phyloP scores from a whole-genome alignment of 2,113 vertebrate genomes.

The Stegastes partitus region DNA sequence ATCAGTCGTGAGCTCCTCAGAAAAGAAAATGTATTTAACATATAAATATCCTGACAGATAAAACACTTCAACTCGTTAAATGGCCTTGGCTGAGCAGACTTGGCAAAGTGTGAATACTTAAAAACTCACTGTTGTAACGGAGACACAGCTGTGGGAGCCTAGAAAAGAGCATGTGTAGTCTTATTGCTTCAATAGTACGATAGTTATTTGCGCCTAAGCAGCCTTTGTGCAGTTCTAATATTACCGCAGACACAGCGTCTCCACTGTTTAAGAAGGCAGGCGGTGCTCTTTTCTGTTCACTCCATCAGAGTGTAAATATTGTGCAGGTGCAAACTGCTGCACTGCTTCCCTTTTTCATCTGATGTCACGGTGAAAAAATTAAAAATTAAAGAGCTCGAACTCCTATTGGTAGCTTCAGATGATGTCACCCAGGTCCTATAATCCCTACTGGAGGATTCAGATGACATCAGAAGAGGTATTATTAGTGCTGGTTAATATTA shows the following conservation, averaged over 20 bases:
- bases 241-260: conserved; percentile 10
- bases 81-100: conserved; percentile 46
- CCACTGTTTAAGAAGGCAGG: neutral
- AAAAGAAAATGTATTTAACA: conserved; percentile 8
- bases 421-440: neutral
- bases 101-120: conserved; percentile 51
- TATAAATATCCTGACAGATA: conserved; percentile 3
- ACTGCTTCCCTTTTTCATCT: conserved; percentile 8
- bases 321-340: conserved; percentile 7
- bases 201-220: neutral
- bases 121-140: neutral
- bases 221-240: neutral
- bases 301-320: neutral
- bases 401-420: conserved; percentile 25
- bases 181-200: conserved; percentile 34
- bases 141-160: neutral
- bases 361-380: neutral
- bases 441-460: conserved; percentile 9
- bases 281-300: neutral
- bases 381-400: neutral
- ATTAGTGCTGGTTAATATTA: conserved; percentile 44
- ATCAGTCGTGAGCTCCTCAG: conserved; percentile 1
- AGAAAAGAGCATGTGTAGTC: neutral
- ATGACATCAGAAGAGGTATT: conserved; percentile 44
- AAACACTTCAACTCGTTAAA: conserved; percentile 22